Base-by-base conservation (phyloP, 2,888 invertebrate species). In the Pandemis heparana region DNA sequence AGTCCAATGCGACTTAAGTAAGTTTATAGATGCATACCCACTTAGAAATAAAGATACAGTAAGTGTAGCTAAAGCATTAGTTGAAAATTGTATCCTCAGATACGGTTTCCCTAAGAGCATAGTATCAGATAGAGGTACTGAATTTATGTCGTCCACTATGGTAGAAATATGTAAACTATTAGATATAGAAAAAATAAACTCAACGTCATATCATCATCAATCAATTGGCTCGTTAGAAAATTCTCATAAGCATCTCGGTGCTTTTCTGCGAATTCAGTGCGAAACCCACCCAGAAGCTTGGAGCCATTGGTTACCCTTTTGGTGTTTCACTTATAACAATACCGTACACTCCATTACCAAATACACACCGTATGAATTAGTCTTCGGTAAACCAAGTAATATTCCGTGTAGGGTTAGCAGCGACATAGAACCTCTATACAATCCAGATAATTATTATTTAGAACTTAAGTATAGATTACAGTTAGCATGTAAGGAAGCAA, bases 61-160 rank as follows among this genome's bases (percentile, higher is more conserved):
- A n/a, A n/a, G n/a, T n/a, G n/a, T n/a, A n/a, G n/a, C n/a, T n/a
- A n/a, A n/a, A n/a, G n/a, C n/a, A n/a, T n/a, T n/a, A n/a, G n/a
- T n/a, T n/a, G n/a, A n/a, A n/a, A n/a, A n/a, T n/a, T n/a, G n/a
- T n/a, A n/a, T n/a, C n/a, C n/a, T n/a, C n/a, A n/a, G n/a, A n/a
- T n/a, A n/a, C n/a, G n/a, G n/a, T n/a, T n/a, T n/a, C n/a, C n/a
- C n/a, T n/a, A n/a, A n/a, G n/a, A n/a, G n/a, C n/a, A n/a, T n/a
- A n/a, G n/a, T n/a, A n/a, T 67, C 77, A 0, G 77, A 77, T 60
- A 60, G 77, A 46, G 76, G 75, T 5, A 63, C 71, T 6, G 77
- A 76, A 18, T 75, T 74, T 46, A 32, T 72, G 10, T 74, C 76
- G 10, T 43, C 53, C n/a, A 51, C 65, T 0, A 65, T 53, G 65